Base-by-base conservation (phyloP, 2,113 vertebrate genomes). In the Bostrychus sinensis region DNA sequence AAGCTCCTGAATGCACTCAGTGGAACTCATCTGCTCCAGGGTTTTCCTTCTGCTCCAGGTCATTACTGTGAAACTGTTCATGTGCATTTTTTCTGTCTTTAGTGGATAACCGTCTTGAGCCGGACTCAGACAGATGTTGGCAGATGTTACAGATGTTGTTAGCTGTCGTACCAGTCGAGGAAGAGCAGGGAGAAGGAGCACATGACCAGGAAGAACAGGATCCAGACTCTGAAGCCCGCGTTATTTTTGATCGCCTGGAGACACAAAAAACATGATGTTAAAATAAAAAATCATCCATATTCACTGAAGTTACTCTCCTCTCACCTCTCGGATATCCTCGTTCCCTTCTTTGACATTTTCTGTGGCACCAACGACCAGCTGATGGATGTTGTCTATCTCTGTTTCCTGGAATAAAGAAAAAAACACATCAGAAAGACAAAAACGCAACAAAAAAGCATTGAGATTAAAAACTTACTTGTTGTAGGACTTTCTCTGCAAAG, bases 281-380 rank as follows among this genome's bases (percentile, higher is more conserved):
- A n/a, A n/a, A n/a, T n/a, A n/a, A n/a, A n/a, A n/a, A n/a, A n/a
- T n/a, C n/a, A n/a, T n/a, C n/a, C n/a, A n/a, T n/a, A n/a, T n/a
- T n/a, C n/a, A n/a, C n/a, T n/a, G n/a, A n/a, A n/a, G n/a, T n/a
- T n/a, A n/a, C n/a, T n/a, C n/a, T n/a, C n/a, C n/a, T n/a, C n/a
- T n/a, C n/a, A 98, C 97, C 95, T 98, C 97, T 87, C 97, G 85
- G 66, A 99, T 99, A 61, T 99, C 97, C 78, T 98, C 97, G 0
- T 99, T 99, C 65, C 97, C 97, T 86, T 98, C 97, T 90, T 98
- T 98, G 75, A 99, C 97, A 3, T 98, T 96, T 80, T 99, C 97
- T 0, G 97, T 98, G 7, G 97, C 93, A 14, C 97, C 97, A 1
- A 99, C 97, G 0, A 98, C 97, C 23, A 98, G 78, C 56, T 97